Conservation (phyloP, 2,113 vertebrate genomes). For the Psettodes erumei region DNA sequence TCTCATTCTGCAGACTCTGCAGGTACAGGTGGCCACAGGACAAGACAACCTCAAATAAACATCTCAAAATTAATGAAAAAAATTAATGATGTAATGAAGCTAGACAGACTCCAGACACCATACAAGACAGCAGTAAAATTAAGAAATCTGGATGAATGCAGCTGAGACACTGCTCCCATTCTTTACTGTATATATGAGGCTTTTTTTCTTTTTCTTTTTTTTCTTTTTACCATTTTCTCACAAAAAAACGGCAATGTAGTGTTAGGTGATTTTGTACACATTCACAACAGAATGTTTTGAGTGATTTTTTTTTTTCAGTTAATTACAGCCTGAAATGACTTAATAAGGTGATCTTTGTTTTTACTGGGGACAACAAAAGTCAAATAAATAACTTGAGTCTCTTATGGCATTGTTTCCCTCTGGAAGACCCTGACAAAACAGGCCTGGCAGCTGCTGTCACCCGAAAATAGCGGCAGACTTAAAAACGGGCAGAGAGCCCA, state of each 20-base stretch:
- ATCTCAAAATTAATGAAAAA: constrained; percentile 30
- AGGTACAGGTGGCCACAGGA: constrained; percentile 49
- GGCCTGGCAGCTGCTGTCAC: constrained; percentile 72
- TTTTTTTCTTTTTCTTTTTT: no score
- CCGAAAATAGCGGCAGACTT: constrained; percentile 67
- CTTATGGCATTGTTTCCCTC: constrained; percentile 61
- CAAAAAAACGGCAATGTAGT: no score
- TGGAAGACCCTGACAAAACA: constrained; percentile 49
- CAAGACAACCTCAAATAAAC: constrained; percentile 30
- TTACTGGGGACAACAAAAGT: neutral
- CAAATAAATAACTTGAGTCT: constrained; percentile 25
- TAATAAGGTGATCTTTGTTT: constrained; percentile 8
- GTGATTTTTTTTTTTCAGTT: no score
- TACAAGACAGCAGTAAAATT: no score
- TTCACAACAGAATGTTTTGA: neutral
- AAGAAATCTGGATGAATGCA: neutral
- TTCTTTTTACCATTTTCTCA: no score
- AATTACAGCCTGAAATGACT: neutral
- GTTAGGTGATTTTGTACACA: no score
- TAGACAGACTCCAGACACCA: neutral
- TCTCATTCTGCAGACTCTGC: constrained; percentile 25
- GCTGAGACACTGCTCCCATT: neutral
- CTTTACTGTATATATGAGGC: no score
- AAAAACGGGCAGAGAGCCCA: constrained; percentile 26
- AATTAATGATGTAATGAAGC: neutral